Percentiles rank a stretch among this genome's conserved stretches.
These are phyloP conservation scores for Lithophane socia DNA, from an alignment of 2,888 invertebrate genomes.

Conservation along the genomic window DNA sequence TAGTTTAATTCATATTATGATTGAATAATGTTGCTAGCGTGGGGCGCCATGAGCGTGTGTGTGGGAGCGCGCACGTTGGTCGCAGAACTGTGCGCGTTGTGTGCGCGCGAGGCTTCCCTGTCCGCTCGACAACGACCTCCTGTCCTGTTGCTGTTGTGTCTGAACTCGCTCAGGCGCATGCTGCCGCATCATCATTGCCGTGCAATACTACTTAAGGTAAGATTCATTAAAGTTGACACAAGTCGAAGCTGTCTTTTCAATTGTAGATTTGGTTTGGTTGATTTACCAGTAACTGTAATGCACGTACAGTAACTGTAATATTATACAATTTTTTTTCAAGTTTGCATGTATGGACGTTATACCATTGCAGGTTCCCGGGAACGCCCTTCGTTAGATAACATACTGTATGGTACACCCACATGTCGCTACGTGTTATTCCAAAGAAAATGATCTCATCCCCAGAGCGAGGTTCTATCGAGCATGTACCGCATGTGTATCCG, in stretches of 20 bases:
- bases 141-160: slow-evolving; percentile 74
- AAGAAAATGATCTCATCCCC: background rate
- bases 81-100: slow-evolving; percentile 75
- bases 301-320: too few relatives aligned
- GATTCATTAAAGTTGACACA: background rate
- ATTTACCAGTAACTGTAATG: too few relatives aligned
- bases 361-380: too few relatives aligned
- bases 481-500: slow-evolving; percentile 75
- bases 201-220: slow-evolving; percentile 91
- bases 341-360: too few relatives aligned
- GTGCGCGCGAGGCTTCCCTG: slow-evolving; percentile 73
- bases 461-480: slow-evolving; percentile 78
- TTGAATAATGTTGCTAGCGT: slow-evolving; percentile 70
- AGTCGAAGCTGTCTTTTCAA: background rate
- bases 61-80: slow-evolving; percentile 79
- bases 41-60: slow-evolving; percentile 81
- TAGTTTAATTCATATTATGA: background rate
- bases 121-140: slow-evolving; percentile 64
- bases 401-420: background rate
- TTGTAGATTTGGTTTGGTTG: background rate
- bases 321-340: background rate
- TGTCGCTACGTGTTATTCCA: background rate
- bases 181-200: slow-evolving; percentile 91
- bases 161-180: slow-evolving; percentile 84
- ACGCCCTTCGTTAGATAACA: too few relatives aligned